Base-by-base conservation (phyloP, 1,140 invertebrate genomes). In the Drosophila erecta region DNA sequence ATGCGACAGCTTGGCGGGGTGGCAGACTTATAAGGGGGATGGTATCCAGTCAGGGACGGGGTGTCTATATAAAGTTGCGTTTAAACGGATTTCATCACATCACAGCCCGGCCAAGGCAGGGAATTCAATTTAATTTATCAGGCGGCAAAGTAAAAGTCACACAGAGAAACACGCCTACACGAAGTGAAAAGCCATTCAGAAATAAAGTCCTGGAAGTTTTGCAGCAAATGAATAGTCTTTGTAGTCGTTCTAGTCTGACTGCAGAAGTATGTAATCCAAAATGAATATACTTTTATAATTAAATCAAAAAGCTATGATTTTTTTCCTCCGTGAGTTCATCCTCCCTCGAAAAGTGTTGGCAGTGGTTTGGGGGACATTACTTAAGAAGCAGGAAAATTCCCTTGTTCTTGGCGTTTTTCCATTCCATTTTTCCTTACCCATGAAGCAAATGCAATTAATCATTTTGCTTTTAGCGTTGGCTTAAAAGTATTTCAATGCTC, bases 121-220 rank as follows among this genome's bases (percentile, higher is more conserved):
- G 61, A 79, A 80, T 89, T 89, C 84, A 89, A 87, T 87, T 87
- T 76, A 89, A 87, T 87, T 87, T 83, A 89, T 73, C 72, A 81
- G 65, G 65, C 65, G 35, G 53, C 27, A 85, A 72, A 70, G 74
- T 60, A 61, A 77, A 70, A 77, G 56, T 50, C 57, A 22, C 15
- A 12, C 43, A 47, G 10, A 40, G 35, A 3, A 37, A 38, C 62
- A 76, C 38, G 44, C 0, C 37, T 58, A 41, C 76, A 85, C 81
- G 49, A 35, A 14, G 17, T 10, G 24, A 47, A 69, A 41, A 50
- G 1, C n/a, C 20, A 12, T 5, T n/a, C 7, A 3, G 30, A 30
- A 10, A 10, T 30, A 30, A 30, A 30, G 7, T 30, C 7, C 30
- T 30, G 30, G 30, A 30, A 10, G 30, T 30, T 30, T 30, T 30